Evolutionary conservation across 2,113 vertebrate genomes (phyloP).

Genomic region (Pluvialis apricaria): DNA sequence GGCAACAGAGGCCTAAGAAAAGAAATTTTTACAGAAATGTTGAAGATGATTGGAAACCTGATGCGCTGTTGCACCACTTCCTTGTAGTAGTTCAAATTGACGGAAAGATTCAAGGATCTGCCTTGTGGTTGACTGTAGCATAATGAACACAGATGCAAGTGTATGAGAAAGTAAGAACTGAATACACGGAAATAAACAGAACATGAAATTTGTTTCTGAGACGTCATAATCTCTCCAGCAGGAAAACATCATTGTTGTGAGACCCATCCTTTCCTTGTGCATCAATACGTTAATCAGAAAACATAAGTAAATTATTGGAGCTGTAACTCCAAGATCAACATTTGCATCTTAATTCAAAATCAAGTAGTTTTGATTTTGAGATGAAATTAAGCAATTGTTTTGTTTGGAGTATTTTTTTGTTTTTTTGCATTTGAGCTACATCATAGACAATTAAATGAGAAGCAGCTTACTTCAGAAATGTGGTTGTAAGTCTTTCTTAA

Average conservation of each 20-base stretch:
- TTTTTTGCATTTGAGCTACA: background rate
- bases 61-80: background rate
- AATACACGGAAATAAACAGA: background rate
- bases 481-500: background rate
- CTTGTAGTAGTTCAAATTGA: background rate
- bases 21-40: background rate
- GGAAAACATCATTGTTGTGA: background rate
- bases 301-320: background rate
- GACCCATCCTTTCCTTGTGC: background rate
- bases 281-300: background rate
- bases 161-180: background rate
- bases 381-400: background rate
- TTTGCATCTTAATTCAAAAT: background rate
- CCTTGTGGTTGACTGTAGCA: background rate
- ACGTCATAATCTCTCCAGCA: background rate
- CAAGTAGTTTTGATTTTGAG: background rate
- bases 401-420: background rate
- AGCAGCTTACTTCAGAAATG: background rate
- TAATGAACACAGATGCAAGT: background rate
- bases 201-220: background rate
- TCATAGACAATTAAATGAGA: background rate
- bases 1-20: background rate
- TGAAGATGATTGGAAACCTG: background rate
- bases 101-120: accelerated
- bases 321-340: background rate